Conservation (phyloP, 2,888 invertebrate genomes). For the Melinopterus prodromus region DNA sequence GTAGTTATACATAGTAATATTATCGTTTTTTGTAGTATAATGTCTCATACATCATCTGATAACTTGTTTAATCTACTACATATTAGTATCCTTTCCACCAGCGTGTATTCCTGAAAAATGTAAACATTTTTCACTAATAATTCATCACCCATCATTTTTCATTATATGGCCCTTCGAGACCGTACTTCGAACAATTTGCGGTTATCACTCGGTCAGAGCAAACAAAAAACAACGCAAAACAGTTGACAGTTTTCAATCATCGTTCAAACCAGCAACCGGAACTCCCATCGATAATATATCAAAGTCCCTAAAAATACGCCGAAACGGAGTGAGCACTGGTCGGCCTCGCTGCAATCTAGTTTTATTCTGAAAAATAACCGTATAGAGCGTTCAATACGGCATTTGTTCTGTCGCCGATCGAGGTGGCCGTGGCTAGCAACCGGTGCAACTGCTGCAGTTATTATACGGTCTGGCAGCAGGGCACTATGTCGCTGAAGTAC, state of each 20-base stretch:
- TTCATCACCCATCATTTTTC: not conserved
- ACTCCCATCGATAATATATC: not conserved
- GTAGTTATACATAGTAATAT: no score
- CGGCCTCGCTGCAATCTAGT: not conserved
- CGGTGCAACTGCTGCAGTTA: not conserved
- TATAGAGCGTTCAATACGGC: conserved; percentile 4
- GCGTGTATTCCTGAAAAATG: not conserved
- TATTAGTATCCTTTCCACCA: not conserved
- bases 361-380: not conserved
- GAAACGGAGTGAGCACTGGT: not conserved
- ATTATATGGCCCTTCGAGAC: not conserved
- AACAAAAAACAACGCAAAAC: not conserved
- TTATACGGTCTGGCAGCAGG: not conserved
- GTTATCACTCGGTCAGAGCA: not conserved
- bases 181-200: not conserved
- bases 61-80: no score
- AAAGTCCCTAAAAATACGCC: not conserved
- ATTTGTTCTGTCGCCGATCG: not conserved
- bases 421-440: not conserved
- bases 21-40: no score
- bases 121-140: not conserved
- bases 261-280: not conserved
- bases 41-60: no score
- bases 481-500: not conserved
- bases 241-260: not conserved